Percentiles rank a stretch among this genome's conserved stretches.
Conservation (phyloP, 2,888 invertebrate species). For the Sipha maydis region DNA sequence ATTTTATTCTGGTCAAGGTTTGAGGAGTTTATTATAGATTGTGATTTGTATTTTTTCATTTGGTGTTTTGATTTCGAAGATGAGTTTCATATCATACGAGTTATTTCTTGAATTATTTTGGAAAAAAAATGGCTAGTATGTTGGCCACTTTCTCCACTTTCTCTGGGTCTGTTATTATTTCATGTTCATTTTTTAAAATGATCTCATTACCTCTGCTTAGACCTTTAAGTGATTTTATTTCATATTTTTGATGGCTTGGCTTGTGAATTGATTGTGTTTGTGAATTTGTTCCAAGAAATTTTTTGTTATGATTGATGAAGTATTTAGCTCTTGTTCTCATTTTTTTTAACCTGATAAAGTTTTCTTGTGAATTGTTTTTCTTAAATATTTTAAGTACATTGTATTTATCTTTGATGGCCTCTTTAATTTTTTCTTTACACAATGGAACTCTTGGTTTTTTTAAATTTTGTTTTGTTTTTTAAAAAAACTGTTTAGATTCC, state of each 20-base stretch:
- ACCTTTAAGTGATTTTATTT: not conserved
- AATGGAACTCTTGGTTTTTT: not conserved
- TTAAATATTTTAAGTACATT: not conserved
- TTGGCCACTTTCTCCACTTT: not conserved
- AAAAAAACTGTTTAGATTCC: too few relatives aligned
- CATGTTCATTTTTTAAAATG: not conserved
- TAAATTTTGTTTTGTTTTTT: not conserved
- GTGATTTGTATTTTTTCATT: not conserved
- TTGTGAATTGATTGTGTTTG: not conserved
- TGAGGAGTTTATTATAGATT: not conserved
- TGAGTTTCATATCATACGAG: not conserved
- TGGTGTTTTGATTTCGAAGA: not conserved
- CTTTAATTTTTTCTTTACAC: not conserved
- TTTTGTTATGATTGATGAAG: not conserved
- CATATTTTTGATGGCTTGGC: not conserved
- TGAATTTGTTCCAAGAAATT: not conserved
- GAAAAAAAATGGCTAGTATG: not conserved
- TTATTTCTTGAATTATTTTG: not conserved
- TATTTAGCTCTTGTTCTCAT: not conserved
- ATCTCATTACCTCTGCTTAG: not conserved
- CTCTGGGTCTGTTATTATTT: not conserved
- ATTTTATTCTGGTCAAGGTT: too few relatives aligned
- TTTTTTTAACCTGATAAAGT: not conserved
- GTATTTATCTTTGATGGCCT: slow-evolving; percentile 10
- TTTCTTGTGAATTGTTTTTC: not conserved